Base-by-base conservation (phyloP, 1,140 invertebrate genomes). In the Ostrea edulis region DNA sequence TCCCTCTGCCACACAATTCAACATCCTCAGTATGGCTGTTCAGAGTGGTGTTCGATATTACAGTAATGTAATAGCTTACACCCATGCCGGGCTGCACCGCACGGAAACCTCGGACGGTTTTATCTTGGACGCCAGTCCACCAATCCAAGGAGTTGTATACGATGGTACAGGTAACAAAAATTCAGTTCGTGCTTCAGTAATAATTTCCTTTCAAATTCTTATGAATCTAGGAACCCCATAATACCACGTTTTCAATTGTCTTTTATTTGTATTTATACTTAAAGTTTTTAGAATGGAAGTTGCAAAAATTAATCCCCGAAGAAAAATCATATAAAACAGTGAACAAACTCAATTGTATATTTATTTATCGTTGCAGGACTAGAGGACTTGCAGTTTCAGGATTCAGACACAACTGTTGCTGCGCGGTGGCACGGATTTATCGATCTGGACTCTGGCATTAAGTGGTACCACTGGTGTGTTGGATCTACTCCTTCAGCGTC, bases 401-500 rank as follows among this genome's bases (percentile, higher is more conserved):
- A 86, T 77, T 84, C 54, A 17, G n/a, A 62, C 1, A 17, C 53
- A 12, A n/a, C 51, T 20, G 84, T 90, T 5, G 53, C 84, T 14
- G 89, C 89, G 4, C 82, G n/a, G 11, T 91, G 90, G 90, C 86
- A 88, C 71, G 90, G 90, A 14, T 91, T 91, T 86, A 62, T 82
- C 44, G 90, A 91, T 51, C 25, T 58, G 17, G 87, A 85, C 8
- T 89, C 87, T 71, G 86, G 86, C 29, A 84, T 91, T 81, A 81
- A 54, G 20, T 81, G 82, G 35, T 91, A 91, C 68, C 68, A 82
- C 14, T 91, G 90, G 90, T 91, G 90, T 88, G 89, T 91, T 25
- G 86, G 89, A 8, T 53, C 84, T 8, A 84, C 83, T 17, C 17
- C 52, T 8, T 20, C 55, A 7, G 12, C 29, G 17, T 11, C 83